Percentiles rank a stretch among this genome's conserved stretches.
Evolutionary conservation across 2,888 invertebrate genomes (phyloP).

Genomic region (Bimastos eiseni): DNA sequence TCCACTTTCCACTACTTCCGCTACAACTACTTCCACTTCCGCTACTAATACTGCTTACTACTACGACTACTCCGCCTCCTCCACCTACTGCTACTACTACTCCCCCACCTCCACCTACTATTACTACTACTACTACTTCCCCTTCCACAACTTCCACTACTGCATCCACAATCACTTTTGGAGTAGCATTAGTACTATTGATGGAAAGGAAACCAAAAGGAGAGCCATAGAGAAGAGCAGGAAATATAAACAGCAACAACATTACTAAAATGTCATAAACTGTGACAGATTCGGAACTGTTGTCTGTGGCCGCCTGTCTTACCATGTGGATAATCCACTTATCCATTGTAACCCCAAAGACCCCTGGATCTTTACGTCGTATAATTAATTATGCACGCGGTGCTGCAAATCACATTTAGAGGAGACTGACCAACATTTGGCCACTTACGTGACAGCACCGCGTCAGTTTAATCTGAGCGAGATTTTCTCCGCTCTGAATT

Average conservation of each 20-base stretch:
- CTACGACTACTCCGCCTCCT: too few species aligned
- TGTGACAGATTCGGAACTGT: not conserved
- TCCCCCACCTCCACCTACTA: too few species aligned
- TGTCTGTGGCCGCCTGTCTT: not conserved
- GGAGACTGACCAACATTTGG: not conserved
- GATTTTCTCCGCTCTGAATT: not conserved
- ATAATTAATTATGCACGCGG: not conserved
- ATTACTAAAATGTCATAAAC: not conserved
- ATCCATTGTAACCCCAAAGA: not conserved
- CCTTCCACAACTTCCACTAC: too few species aligned
- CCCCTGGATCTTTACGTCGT: not conserved
- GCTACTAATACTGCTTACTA: too few species aligned
- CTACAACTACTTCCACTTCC: too few species aligned
- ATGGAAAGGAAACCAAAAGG: not conserved
- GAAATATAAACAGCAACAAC: not conserved
- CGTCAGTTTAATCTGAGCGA: not conserved
- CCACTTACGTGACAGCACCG: not conserved
- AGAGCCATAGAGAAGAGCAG: not conserved
- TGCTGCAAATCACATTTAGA: not conserved
- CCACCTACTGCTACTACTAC: too few species aligned
- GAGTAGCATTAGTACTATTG: too few species aligned
- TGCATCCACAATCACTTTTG: too few species aligned
- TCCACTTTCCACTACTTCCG: too few species aligned
- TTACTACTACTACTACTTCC: too few species aligned
- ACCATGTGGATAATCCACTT: not conserved